phyloP scores from a whole-genome alignment of 1,140 invertebrate genomes.

The Euwallacea similis region DNA sequence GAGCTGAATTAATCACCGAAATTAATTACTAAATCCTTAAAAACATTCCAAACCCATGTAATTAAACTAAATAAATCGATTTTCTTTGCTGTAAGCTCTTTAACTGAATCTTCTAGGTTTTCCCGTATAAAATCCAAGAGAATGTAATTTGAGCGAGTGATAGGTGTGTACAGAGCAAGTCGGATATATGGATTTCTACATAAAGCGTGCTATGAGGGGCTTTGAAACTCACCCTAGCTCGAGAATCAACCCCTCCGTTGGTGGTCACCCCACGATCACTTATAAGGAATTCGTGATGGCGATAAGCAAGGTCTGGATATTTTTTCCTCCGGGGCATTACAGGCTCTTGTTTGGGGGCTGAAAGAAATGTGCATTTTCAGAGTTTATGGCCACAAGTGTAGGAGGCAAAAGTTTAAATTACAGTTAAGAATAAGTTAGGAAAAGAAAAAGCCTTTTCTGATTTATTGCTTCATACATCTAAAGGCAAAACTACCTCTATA shows the following conservation, averaged over 20 bases:
- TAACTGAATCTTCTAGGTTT: conserved; percentile 17
- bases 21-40: too few relatives aligned
- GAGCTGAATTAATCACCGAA: too few relatives aligned
- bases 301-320: conserved; percentile 82
- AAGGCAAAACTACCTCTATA: conserved; percentile 8
- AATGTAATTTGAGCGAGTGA: not conserved
- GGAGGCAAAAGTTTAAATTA: not conserved
- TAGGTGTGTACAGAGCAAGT: conserved; percentile 5
- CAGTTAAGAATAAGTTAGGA: not conserved
- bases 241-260: conserved; percentile 53
- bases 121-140: conserved; percentile 7
- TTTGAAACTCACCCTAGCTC: conserved; percentile 59
- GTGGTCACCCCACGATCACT: conserved; percentile 59
- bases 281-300: conserved; percentile 77
- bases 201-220: conserved; percentile 27
- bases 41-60: too few relatives aligned
- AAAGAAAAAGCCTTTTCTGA: not conserved
- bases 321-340: conserved; percentile 83
- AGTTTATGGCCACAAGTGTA: not conserved
- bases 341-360: conserved; percentile 70
- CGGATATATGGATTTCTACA: conserved; percentile 27
- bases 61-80: too few relatives aligned
- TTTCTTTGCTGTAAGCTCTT: too few relatives aligned
- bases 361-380: conserved; percentile 34
- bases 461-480: not conserved